A percentile compares a stretch with the other conserved stretches of the same genome.
Conservation (phyloP, 2,888 invertebrate species). For the Hylaea fasciaria region DNA sequence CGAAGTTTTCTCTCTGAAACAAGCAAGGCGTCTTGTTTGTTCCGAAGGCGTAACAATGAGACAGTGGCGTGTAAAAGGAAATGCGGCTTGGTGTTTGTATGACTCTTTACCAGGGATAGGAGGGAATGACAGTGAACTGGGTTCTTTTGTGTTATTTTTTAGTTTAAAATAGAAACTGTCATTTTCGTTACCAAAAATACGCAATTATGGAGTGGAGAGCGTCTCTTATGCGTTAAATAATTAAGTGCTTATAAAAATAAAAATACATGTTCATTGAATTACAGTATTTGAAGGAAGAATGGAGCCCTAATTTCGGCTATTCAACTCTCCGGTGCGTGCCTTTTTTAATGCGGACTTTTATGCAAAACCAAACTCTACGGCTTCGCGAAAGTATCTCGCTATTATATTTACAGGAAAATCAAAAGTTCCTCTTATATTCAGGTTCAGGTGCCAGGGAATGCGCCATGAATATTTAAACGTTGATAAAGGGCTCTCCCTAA, state of each 20-base stretch:
- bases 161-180: background rate
- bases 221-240: too few species aligned
- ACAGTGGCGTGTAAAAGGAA: constrained; percentile 34
- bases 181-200: background rate
- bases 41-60: constrained; percentile 38
- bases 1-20: constrained; percentile 36
- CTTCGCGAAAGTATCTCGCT: constrained; percentile 8
- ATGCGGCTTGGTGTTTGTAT: constrained; percentile 20
- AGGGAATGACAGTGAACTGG: constrained; percentile 6
- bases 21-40: constrained; percentile 44
- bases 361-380: constrained; percentile 18
- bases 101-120: constrained; percentile 1
- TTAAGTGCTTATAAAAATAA: background rate
- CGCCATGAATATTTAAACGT: constrained; percentile 28
- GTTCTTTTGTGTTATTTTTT: background rate
- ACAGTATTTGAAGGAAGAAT: background rate
- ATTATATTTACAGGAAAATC: constrained; percentile 27
- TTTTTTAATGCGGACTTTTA: constrained; percentile 11
- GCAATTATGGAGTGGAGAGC: background rate
- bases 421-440: constrained; percentile 13
- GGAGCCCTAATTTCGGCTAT: background rate
- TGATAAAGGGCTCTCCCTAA: constrained; percentile 9
- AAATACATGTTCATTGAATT: constrained; percentile 6
- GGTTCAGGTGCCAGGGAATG: constrained; percentile 13
- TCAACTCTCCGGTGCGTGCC: background rate